Evolutionary conservation across 2,113 vertebrate genomes (phyloP).

Genomic region (Numida meleagris): DNA sequence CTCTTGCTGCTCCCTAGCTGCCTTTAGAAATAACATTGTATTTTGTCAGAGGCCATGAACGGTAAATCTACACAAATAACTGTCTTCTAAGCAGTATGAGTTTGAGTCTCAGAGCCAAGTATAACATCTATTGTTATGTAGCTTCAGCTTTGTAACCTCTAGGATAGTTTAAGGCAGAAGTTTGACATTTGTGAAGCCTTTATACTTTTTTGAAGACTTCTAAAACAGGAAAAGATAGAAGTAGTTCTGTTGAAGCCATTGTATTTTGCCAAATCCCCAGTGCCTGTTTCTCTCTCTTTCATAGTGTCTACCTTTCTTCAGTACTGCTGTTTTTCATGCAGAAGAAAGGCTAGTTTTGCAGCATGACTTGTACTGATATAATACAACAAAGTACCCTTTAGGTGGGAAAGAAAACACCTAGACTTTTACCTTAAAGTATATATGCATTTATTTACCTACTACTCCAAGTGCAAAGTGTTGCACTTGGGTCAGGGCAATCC

Average conservation of each 20-base stretch:
- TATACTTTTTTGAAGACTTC: not conserved
- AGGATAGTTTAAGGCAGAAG: slow-evolving; percentile 15
- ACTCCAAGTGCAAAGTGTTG: no score
- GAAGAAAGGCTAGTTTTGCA: slow-evolving; percentile 22
- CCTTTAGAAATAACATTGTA: not conserved
- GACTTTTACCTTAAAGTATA: not conserved
- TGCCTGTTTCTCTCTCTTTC: slow-evolving; percentile 7
- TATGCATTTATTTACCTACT: not conserved
- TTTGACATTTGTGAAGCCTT: slow-evolving; percentile 47
- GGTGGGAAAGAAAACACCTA: not conserved
- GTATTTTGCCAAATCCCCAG: not conserved
- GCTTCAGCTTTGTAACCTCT: slow-evolving; percentile 7
- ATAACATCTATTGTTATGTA: not conserved
- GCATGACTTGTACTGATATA: not conserved
- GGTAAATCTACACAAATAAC: not conserved
- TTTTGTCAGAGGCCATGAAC: not conserved
- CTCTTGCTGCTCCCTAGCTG: not conserved
- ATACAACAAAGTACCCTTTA: not conserved
- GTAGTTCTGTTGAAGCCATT: not conserved
- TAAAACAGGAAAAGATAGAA: slow-evolving; percentile 32
- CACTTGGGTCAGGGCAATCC: no score
- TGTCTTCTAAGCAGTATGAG: not conserved
- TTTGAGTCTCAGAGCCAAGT: not conserved
- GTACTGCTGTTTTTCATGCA: slow-evolving; percentile 2
- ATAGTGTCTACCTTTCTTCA: not conserved